phyloP scores from a whole-genome alignment of 2,797 vertebrate genomes.

The Gymnoscopelus braueri region DNA sequence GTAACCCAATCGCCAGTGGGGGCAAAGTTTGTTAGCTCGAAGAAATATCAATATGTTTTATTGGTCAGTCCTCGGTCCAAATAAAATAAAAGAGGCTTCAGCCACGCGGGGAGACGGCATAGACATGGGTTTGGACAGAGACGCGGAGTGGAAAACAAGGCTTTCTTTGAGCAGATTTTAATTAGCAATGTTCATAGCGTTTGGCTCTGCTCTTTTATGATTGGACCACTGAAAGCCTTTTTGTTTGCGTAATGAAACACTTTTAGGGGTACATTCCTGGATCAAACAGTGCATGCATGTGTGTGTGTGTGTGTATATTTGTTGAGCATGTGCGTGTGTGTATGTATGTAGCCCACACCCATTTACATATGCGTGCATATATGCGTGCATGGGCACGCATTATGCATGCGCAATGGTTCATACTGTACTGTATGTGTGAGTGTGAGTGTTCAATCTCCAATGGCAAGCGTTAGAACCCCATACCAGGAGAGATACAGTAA shows the following conservation, averaged over 20 bases:
- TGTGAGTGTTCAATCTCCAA: slow-evolving; percentile 40
- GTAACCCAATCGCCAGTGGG: slow-evolving; percentile 38
- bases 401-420: slow-evolving; percentile 20
- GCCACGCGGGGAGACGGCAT: slow-evolving; percentile 58
- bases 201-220: slow-evolving; percentile 77
- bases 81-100: slow-evolving; percentile 70
- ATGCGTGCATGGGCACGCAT: slow-evolving; percentile 7
- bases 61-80: slow-evolving; percentile 60
- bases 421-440: slow-evolving; percentile 18
- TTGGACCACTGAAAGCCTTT: slow-evolving; percentile 77
- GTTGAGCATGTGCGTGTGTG: slow-evolving; percentile 10
- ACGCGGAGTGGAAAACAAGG: slow-evolving; percentile 75
- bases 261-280: slow-evolving; percentile 62
- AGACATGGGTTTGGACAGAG: slow-evolving; percentile 74
- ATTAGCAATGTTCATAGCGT: slow-evolving; percentile 78
- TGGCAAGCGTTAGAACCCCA: slow-evolving; percentile 50
- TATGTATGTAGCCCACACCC: slow-evolving; percentile 4
- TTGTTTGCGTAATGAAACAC: slow-evolving; percentile 79
- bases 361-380: not conserved
- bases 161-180: slow-evolving; percentile 79
- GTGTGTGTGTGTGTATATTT: not conserved
- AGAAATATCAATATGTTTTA: slow-evolving; percentile 69
- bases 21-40: slow-evolving; percentile 52
- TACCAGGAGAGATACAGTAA: slow-evolving; percentile 64
- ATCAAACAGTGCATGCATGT: slow-evolving; percentile 45